These are phyloP conservation scores for Alviniconcha strummeri DNA, from an alignment of 2,888 invertebrate species.

Conservation along the genomic window DNA sequence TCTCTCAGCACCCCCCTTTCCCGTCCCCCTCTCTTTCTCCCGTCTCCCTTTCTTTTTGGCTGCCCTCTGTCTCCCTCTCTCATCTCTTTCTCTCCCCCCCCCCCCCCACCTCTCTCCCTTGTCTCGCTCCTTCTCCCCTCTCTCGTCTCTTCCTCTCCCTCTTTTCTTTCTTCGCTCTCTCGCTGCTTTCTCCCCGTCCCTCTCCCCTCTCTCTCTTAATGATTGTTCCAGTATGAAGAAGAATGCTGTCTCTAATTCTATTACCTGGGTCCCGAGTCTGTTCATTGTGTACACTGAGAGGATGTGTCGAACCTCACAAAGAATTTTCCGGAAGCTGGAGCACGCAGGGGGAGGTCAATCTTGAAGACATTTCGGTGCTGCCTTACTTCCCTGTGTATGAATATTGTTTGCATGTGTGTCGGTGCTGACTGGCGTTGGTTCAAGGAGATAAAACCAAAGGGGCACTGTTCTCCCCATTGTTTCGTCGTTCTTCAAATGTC, in stretches of 20 bases:
- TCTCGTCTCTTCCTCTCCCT: not conserved
- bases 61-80: no score
- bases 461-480: no score
- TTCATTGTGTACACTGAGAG: not conserved
- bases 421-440: not conserved
- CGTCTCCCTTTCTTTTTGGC: no score
- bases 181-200: not conserved
- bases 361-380: not conserved
- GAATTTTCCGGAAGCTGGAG: not conserved
- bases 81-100: no score
- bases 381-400: not conserved
- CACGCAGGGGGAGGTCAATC: not conserved
- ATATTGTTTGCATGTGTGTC: constrained; percentile 11
- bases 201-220: not conserved
- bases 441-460: no score
- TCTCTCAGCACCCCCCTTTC: not conserved
- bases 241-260: not conserved
- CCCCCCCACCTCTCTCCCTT: no score
- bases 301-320: not conserved
- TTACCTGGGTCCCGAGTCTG: not conserved
- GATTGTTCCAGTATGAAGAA: constrained; percentile 1
- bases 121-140: not conserved
- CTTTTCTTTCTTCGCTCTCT: not conserved
- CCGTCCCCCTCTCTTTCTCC: no score
- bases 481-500: no score